Base-by-base conservation (phyloP, 2,888 invertebrate species). In the Megalurothrips usitatus region DNA sequence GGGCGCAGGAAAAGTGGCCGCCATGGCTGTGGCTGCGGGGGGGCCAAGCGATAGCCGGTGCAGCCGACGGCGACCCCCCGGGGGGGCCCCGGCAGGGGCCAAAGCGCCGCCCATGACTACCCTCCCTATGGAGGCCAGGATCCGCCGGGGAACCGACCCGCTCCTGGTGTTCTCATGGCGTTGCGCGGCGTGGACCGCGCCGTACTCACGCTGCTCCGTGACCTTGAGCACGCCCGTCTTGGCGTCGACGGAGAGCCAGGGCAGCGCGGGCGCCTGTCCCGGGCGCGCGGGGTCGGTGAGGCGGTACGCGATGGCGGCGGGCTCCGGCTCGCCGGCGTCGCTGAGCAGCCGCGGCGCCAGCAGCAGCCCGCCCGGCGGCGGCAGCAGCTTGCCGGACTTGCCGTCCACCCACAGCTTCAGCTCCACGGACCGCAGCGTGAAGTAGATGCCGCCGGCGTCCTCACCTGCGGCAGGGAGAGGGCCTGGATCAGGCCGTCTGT, bases 201-300 rank as follows among this genome's bases (percentile, higher is more conserved):
- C n/a, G n/a, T 63, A 68, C 68, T 68, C 68, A 68, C 68, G 68
- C 6, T 68, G 68, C 6, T 68, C 23, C 9, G n/a, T 68, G 68
- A 68, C 68, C 23, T n/a, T 68, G 68, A 68, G 68, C 23, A 23
- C 23, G 68, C 68, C 68, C 23, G 68, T 75, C 23, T 75, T 75
- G 68, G 26, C 68, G 68, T 75, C 68, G 26, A 75, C 68, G 68
- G 68, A 12, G 68, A 75, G 68, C 68, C 68, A 75, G 68, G 68
- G 23, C 68, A 75, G 68, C 23, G 12, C 23, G 68, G 68, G 68
- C 68, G 68, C 9, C 68, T 75, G 68, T 0, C 68, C 68, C 26
- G 68, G 68, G 23, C 23, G 23, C 11, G 23, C 26, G 68, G 23
- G 23, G 68, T 26, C 26, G 23, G 23, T 26, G 68, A 75, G 68